A percentile compares a stretch with the other conserved stretches of the same genome.
These are phyloP conservation scores for Mallotus villosus DNA, from an alignment of 2,797 vertebrate species.

Conservation along the genomic window DNA sequence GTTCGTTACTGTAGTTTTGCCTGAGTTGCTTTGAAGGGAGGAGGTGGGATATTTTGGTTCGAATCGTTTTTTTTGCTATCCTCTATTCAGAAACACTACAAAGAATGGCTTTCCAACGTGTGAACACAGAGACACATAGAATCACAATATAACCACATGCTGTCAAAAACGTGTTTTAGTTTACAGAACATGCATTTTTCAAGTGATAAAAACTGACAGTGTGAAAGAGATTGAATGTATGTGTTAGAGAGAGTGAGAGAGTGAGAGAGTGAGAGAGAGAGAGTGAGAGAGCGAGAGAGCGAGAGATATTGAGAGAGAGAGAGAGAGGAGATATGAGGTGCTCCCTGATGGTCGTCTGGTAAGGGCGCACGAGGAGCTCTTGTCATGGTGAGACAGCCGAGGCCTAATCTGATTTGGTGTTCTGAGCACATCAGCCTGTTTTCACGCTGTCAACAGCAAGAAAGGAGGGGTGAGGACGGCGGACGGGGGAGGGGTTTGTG, in stretches of 20 bases:
- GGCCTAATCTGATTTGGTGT: conserved; percentile 50
- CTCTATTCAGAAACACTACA: no score
- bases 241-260: no score
- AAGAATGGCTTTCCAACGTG: no score
- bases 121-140: no score
- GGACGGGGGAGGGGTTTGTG: neutral
- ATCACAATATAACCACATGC: no score
- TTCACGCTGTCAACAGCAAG: conserved; percentile 16
- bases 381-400: conserved; percentile 32
- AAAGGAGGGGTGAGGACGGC: neutral
- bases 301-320: conserved; percentile 9
- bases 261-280: neutral
- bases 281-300: conserved; percentile 12
- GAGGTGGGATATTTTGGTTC: no score
- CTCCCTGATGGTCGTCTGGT: conserved; percentile 33
- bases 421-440: conserved; percentile 40
- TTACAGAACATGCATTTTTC: no score
- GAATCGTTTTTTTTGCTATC: no score
- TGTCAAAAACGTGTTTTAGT: no score
- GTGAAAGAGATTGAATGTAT: neutral
- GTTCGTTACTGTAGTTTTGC: no score
- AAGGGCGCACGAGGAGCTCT: conserved; percentile 44
- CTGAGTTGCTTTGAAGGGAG: no score
- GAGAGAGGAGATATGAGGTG: conserved; percentile 16
- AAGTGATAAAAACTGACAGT: neutral